These are phyloP conservation scores for Myotis lucifugus DNA, from an alignment of 2,113 vertebrate species.

Conservation along the genomic window DNA sequence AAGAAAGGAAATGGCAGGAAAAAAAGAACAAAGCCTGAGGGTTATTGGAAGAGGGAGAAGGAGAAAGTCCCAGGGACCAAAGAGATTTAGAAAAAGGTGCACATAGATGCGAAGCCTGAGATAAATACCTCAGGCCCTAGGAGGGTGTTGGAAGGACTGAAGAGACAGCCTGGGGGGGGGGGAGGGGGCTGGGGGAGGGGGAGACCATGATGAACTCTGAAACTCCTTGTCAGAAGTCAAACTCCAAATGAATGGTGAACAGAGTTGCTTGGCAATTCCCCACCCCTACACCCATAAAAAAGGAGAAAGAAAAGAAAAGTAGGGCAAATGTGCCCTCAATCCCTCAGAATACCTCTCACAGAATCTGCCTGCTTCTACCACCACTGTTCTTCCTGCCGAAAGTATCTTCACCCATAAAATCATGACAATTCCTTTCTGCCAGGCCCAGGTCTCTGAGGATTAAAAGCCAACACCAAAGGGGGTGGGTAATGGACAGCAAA, in stretches of 20 bases:
- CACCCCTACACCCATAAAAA: neutral
- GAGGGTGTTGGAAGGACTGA: neutral
- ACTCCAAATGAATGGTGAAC: neutral
- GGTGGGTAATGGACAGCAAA: neutral
- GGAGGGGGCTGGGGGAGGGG: too few relatives aligned
- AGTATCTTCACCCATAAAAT: neutral
- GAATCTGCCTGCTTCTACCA: too few relatives aligned
- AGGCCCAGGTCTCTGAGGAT: neutral
- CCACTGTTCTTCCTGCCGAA: neutral
- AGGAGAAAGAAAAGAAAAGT: neutral
- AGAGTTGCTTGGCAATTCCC: neutral
- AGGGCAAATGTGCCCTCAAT: neutral
- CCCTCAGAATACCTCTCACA: neutral
- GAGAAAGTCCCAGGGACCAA: neutral
- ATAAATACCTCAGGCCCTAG: neutral
- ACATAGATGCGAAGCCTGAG: neutral
- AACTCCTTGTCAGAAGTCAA: neutral
- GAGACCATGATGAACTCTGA: neutral
- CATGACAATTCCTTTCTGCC: neutral
- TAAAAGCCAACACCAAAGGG: neutral
- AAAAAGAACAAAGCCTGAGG: neutral
- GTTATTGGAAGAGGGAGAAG: neutral
- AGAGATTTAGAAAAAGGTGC: neutral
- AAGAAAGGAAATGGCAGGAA: neutral
- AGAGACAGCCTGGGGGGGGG: neutral